Conservation (phyloP, 2,888 invertebrate genomes). For the Phengaris alcon region DNA sequence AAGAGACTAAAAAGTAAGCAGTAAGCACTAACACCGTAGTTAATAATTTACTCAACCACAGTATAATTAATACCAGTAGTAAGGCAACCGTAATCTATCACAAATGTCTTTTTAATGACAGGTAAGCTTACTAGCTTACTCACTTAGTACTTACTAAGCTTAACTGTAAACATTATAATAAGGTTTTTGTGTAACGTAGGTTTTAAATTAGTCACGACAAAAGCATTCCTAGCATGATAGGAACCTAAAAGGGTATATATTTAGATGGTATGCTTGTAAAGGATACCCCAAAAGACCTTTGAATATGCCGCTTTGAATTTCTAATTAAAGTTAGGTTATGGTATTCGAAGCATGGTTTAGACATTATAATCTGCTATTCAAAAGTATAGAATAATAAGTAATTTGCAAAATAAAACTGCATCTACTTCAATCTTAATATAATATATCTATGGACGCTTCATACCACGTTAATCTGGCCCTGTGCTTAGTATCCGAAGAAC, state of each 20-base stretch:
- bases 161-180: conserved; percentile 9
- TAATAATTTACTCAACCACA: neutral
- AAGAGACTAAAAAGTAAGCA: neutral
- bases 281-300: neutral
- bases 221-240: conserved; percentile 3
- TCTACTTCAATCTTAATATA: too few species aligned
- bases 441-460: too few species aligned
- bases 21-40: neutral
- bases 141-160: neutral
- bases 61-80: neutral
- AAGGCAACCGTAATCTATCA: neutral
- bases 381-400: too few species aligned
- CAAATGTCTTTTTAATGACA: conserved; percentile 15
- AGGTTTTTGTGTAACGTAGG: neutral
- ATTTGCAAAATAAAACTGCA: too few species aligned
- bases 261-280: neutral
- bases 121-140: neutral
- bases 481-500: too few species aligned
- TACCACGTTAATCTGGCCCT: too few species aligned
- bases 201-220: conserved; percentile 9
- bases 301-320: neutral
- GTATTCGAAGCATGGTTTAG: too few species aligned
- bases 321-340: neutral
- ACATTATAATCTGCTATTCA: too few species aligned
- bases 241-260: neutral